Base-by-base conservation (phyloP, 1,140 invertebrate species). In the Diplogasteroides magnus region DNA sequence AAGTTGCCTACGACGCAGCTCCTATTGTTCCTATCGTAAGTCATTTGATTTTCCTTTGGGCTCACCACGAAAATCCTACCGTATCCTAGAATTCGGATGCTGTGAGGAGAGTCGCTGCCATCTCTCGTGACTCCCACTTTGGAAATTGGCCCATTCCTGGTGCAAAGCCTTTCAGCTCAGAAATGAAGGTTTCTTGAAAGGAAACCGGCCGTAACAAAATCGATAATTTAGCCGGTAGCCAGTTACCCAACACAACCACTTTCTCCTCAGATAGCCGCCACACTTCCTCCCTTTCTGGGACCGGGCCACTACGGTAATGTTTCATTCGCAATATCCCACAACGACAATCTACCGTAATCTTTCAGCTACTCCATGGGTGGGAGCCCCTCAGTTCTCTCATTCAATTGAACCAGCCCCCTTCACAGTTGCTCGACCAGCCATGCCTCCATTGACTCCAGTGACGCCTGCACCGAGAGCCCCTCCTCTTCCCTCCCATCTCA, bases 71-170 rank as follows among this genome's bases (percentile, higher is more conserved):
- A n/a, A n/a, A n/a, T n/a, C n/a, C n/a, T n/a, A n/a, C n/a, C 37
- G 6, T 48, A 48, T 11, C 19, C 19, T 19, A 48, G 37, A 48
- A 48, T 48, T 48, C 37, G 6, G 37, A 48, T 48, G 6, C 37
- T 11, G 19, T 48, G 6, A 6, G 37, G 6, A 6, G 37, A 48
- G 37, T 48, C 37, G 6, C 37, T 11, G 37, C 19, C 37, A 48
- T 48, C 19, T 48, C 37, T 48, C 37, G 37, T 48, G 37, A 48
- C 37, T 11, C 6, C 26, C 70, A 68, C n/a, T 68, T 72, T 37
- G 70, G 70, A 3, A 72, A 72, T 31, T 72, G 70, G 70, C 70
- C 70, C 26, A 72, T 72, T 28, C 65, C 70, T 25, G 70, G 70
- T 6, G 59, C 70, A 19, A 72, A 64, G 28, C 58, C 64, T 0